Evolutionary conservation across 2,113 vertebrate species (phyloP), one percentile per base, ranked within the genome.

Genomic region (Oreotrochilus melanogaster): DNA sequence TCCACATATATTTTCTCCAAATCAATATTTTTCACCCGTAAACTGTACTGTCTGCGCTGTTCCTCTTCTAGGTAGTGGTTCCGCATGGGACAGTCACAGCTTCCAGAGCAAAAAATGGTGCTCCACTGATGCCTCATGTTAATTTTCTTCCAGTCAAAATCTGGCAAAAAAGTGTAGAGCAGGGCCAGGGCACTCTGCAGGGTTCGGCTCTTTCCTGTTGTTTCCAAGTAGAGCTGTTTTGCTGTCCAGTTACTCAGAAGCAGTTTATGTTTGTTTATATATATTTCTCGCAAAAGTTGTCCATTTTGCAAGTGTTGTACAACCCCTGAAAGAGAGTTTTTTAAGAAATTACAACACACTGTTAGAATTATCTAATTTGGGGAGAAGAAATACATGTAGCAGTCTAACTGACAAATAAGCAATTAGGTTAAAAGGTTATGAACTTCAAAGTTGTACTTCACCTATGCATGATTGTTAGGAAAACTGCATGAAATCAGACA

Each of bases 271-370:
- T 97, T 99, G 89, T 98, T 98, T 74, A 98, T 93, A 86, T 99
- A 99, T 86, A 98, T 97, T 25, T 99, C 98, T 30, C 97, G 96
- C 64, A 99, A 97, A 33, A 99, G 97, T 51, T 99, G 98, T 22
- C 99, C 99, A 0, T 99, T 99, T 48, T 89, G 97, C 65, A 99
- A 95, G 75, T 99, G 99, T 84, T 99, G 99, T 17, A 99, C 99
- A 16, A 99, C 97, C 57, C 99, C 99, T 99, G 96, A 48, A 97
- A 97, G 66, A 95, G 19, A 73, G 27, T 67, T 75, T 45, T 48
- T 21, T 25, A 53, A 76, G 21, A 57, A 70, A 53, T 83, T 48
- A 81, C 18, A 86, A 51, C 43, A 75, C 4, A 0, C 2, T 0
- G 25, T 73, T 66, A 69, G 47, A 71, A 54, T 35, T 14, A 19